Evolutionary conservation across 92 coral and sea anemone genomes (phyloP).

Genomic region (Bergia sp.): DNA sequence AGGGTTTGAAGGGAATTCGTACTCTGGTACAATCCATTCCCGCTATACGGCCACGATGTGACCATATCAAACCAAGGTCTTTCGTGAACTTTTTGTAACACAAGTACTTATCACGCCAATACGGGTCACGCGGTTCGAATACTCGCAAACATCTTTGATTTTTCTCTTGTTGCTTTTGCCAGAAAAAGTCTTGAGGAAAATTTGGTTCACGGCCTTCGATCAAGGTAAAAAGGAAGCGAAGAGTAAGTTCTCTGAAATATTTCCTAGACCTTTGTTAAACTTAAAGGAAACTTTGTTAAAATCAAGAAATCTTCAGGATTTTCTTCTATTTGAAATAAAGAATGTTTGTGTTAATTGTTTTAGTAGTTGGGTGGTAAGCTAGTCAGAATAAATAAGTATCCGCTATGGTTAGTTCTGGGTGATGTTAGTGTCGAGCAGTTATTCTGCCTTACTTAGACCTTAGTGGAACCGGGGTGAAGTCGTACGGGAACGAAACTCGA

Average conservation of each 20-base stretch:
- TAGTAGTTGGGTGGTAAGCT: too few relatives aligned
- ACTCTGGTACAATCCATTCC: slow-evolving; percentile 27
- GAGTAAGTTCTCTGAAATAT: neutral
- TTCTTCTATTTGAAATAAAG: too few relatives aligned
- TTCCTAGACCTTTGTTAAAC: too few relatives aligned
- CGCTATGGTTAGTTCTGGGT: too few relatives aligned
- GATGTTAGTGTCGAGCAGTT: too few relatives aligned
- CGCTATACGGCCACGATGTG: slow-evolving; percentile 16
- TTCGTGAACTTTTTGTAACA: slow-evolving; percentile 28
- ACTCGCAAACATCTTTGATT: slow-evolving; percentile 30
- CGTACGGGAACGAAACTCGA: too few relatives aligned
- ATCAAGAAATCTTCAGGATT: too few relatives aligned
- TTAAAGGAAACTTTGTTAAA: too few relatives aligned
- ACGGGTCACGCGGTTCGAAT: slow-evolving; percentile 35
- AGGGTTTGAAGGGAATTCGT: slow-evolving; percentile 34
- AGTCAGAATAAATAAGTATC: too few relatives aligned
- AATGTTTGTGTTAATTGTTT: too few relatives aligned
- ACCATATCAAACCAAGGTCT: slow-evolving; percentile 31
- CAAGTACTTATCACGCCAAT: slow-evolving; percentile 40
- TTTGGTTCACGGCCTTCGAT: slow-evolving; percentile 10
- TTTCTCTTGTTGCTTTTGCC: slow-evolving; percentile 8
- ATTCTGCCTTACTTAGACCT: too few relatives aligned
- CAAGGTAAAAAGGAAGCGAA: neutral
- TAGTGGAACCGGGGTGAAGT: too few relatives aligned
- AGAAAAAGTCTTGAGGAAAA: slow-evolving; percentile 39